These are phyloP conservation scores for Lagopus muta DNA, from an alignment of 2,113 vertebrate species.

Conservation along the genomic window DNA sequence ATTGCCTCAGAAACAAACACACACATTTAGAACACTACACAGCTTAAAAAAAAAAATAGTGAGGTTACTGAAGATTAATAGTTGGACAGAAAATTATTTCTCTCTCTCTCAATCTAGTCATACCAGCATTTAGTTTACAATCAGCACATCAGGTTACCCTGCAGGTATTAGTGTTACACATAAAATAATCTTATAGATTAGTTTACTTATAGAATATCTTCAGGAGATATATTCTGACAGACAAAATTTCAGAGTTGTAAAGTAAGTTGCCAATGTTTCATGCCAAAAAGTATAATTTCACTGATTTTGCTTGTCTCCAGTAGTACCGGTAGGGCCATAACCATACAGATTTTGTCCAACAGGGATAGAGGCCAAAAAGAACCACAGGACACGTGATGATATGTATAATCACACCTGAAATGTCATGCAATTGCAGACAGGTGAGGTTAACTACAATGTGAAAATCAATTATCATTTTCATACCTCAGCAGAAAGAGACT, in stretches of 20 bases:
- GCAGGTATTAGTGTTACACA: background rate
- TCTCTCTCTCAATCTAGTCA: background rate
- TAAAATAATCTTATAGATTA: background rate
- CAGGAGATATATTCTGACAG: background rate
- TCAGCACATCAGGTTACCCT: background rate
- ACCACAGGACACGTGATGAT: background rate
- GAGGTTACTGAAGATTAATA: background rate
- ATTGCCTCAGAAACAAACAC: background rate
- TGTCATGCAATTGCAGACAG: background rate
- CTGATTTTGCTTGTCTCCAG: background rate
- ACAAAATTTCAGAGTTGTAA: background rate
- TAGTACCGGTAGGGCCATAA: background rate
- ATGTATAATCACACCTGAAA: background rate
- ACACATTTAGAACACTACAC: background rate
- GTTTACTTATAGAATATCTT: background rate
- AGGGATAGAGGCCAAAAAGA: background rate
- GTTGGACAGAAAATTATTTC: background rate
- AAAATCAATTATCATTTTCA: background rate
- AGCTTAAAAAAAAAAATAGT: background rate
- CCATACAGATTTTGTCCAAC: background rate
- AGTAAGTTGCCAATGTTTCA: background rate
- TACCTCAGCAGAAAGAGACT: constrained; percentile 88
- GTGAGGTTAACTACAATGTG: background rate
- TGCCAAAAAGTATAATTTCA: background rate
- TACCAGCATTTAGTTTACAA: background rate